Conservation (phyloP, 2,888 invertebrate species). For the Epirrhoe alternata region DNA sequence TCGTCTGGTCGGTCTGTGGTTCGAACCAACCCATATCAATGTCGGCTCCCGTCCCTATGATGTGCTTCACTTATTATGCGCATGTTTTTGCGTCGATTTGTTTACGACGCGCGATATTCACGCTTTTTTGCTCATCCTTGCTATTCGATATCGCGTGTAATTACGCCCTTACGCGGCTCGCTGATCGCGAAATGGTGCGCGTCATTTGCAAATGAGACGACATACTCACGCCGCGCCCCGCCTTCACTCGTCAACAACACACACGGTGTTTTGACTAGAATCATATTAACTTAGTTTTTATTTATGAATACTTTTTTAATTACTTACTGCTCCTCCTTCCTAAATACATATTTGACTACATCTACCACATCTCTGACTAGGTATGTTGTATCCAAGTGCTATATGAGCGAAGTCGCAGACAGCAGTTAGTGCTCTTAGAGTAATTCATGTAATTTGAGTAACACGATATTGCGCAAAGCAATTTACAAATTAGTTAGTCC, state of each 20-base stretch:
- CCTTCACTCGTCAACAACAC: constrained; percentile 13
- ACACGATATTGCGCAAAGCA: not conserved
- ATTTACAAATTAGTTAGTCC: not conserved
- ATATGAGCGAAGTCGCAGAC: too few relatives aligned
- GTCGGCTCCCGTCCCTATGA: constrained; percentile 10
- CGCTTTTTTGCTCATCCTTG: constrained; percentile 30
- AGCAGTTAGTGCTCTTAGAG: not conserved
- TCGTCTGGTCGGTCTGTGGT: not conserved
- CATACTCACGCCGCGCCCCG: not conserved
- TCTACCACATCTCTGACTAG: too few relatives aligned
- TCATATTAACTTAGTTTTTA: too few relatives aligned
- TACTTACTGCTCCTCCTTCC: too few relatives aligned
- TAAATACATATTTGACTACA: too few relatives aligned
- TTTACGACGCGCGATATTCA: constrained; percentile 30
- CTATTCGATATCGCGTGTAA: constrained; percentile 30
- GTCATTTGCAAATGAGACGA: constrained; percentile 30
- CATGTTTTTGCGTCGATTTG: constrained; percentile 35
- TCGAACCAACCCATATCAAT: constrained; percentile 6
- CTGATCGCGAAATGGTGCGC: constrained; percentile 18
- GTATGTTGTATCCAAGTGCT: too few relatives aligned
- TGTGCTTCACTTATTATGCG: constrained; percentile 20
- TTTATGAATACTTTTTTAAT: too few relatives aligned
- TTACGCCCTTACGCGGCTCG: constrained; percentile 26
- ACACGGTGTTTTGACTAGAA: not conserved
- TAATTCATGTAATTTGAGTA: not conserved